Evolutionary conservation across 2,888 invertebrate species (phyloP).

Genomic region (Nematopogon swammerdamellus): DNA sequence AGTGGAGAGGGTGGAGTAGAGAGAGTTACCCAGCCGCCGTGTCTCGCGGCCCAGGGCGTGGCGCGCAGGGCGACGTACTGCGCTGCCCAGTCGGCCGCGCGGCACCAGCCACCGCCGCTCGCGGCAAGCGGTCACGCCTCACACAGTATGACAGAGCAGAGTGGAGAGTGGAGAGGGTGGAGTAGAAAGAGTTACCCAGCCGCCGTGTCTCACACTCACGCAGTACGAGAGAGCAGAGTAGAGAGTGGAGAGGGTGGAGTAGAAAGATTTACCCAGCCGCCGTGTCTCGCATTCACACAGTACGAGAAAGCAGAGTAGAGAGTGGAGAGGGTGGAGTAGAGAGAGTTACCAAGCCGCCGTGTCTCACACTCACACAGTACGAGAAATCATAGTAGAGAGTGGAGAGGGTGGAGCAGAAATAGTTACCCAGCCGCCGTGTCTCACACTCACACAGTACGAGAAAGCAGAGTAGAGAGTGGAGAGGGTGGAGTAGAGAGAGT

Average conservation of each 20-base stretch:
- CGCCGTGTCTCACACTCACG: slow-evolving; percentile 36
- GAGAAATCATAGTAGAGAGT: too few species aligned
- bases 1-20: neutral
- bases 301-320: too few species aligned
- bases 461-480: too few species aligned
- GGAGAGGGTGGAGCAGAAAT: too few species aligned
- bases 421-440: too few species aligned
- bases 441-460: too few species aligned
- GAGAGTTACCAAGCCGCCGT: slow-evolving; percentile 62
- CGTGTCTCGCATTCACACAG: too few species aligned
- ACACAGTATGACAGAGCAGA: slow-evolving; percentile 51
- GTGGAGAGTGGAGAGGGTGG: too few species aligned
- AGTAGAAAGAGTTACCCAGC: too few species aligned
- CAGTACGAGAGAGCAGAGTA: too few species aligned
- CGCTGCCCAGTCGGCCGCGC: slow-evolving; percentile 56
- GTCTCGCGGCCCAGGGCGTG: slow-evolving; percentile 53
- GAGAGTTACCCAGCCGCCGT: slow-evolving; percentile 53
- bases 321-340: neutral
- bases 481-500: too few species aligned
- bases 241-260: neutral
- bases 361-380: slow-evolving; percentile 48
- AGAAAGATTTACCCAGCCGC: slow-evolving; percentile 47
- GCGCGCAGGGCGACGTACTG: slow-evolving; percentile 52
- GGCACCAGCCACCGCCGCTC: slow-evolving; percentile 44
- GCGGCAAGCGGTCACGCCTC: slow-evolving; percentile 52